phyloP scores from a whole-genome alignment of 2,113 vertebrate genomes.

The Macaca mulatta region DNA sequence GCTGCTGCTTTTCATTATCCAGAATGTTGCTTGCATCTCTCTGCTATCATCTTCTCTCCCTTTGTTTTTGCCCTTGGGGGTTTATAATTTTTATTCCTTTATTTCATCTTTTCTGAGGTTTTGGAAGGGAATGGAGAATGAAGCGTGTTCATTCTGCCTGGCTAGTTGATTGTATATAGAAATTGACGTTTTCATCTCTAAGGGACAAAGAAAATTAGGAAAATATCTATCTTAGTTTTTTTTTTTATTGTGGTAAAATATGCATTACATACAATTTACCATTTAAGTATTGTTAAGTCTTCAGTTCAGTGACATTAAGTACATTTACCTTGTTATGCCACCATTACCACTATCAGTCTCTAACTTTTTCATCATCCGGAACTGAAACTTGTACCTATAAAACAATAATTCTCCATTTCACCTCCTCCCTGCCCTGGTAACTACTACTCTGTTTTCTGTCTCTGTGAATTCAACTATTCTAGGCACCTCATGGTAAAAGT shows the following conservation, averaged over 20 bases:
- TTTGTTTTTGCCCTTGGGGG: not conserved
- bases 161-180: slow-evolving; percentile 1
- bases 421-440: not conserved
- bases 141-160: not conserved
- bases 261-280: not conserved
- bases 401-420: not conserved
- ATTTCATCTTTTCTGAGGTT: slow-evolving; percentile 37
- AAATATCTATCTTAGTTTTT: not conserved
- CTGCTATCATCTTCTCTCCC: not conserved
- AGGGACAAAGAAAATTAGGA: slow-evolving; percentile 21
- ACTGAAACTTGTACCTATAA: not conserved
- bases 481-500: not conserved
- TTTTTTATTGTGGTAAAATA: slow-evolving; percentile 28
- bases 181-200: slow-evolving; percentile 24
- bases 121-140: not conserved
- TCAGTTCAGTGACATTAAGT: not conserved
- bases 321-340: not conserved
- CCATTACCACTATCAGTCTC: not conserved
- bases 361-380: not conserved
- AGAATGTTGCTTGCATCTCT: slow-evolving; percentile 6
- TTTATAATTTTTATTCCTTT: slow-evolving; percentile 1
- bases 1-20: not conserved
- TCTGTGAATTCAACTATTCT: not conserved
- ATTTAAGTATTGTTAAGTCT: not conserved
- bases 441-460: not conserved